Base-by-base conservation (phyloP, 2,113 vertebrate genomes). In the Nothoprocta perdicaria region DNA sequence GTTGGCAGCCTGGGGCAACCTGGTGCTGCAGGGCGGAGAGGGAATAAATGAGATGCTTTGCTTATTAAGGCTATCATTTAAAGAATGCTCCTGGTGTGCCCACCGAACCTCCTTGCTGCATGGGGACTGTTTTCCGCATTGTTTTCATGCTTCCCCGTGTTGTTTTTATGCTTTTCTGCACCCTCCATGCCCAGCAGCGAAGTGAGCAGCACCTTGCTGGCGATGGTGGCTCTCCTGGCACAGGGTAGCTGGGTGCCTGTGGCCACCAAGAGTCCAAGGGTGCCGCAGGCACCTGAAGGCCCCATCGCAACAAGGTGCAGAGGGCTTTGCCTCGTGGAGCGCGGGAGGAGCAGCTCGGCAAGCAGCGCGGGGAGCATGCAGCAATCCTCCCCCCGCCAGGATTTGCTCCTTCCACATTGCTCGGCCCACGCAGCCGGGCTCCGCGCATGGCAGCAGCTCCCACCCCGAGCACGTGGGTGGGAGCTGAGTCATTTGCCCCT, bases 141-240 rank as follows among this genome's bases (percentile, higher is more conserved):
- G 10, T 12, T 43, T 43, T 43, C 41, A 43, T 43, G 41, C 41
- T 14, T 43, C 14, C 11, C 41, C 41, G 11, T 43, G 41, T 43
- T 43, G 41, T 43, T 43, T 43, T 95, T 48, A 48, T 48, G 46
- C 46, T 48, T 48, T 22, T 48, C 46, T 22, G 46, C 46, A 48
- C 46, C 17, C 21, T 10, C 27, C 23, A 8, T 33, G 50, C 58
- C 33, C 72, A 73, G 86, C 93, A 84, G 92, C 91, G 88, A 92
- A 96, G 95, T 78, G 86, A 88, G 22, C 89, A 58, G 52, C 92
- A 93, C 94, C 92, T 95, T 90, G 89, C 92, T 75, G 45, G 91
- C 84, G 91, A 93, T 84, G 78, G 55, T 89, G 81, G 92, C 1
- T 4, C 67, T 95, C 80, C 91, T 84, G 88, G 90, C 74, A 80